These are phyloP conservation scores for Phyllotreta striolata DNA, from an alignment of 2,888 invertebrate species.

Conservation along the genomic window DNA sequence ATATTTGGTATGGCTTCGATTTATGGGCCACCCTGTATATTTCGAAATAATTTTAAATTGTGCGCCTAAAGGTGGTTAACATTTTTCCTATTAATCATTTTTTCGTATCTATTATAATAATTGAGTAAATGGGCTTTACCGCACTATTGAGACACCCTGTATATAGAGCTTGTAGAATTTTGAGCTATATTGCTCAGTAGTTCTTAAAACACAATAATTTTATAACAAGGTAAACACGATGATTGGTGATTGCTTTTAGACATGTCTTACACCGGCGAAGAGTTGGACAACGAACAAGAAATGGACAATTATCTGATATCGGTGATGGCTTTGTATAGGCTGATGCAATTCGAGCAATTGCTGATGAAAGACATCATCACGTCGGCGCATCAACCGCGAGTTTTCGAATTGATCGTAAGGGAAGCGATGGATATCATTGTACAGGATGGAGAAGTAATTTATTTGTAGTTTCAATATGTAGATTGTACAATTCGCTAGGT, in stretches of 20 bases:
- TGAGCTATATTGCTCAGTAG: slow-evolving; percentile 3
- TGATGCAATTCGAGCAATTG: slow-evolving; percentile 88
- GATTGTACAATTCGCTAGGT: too few relatives aligned
- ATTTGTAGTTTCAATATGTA: not conserved
- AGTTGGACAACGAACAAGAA: slow-evolving; percentile 77
- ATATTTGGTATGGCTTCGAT: too few relatives aligned
- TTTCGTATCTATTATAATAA: too few relatives aligned
- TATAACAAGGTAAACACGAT: too few relatives aligned
- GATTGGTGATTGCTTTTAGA: too few relatives aligned
- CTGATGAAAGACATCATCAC: slow-evolving; percentile 87
- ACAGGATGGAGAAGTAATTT: slow-evolving; percentile 82
- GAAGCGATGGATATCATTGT: slow-evolving; percentile 87
- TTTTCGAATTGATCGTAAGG: slow-evolving; percentile 83
- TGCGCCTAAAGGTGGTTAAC: too few relatives aligned
- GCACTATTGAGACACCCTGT: too few relatives aligned
- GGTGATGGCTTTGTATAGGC: slow-evolving; percentile 81
- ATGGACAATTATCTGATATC: slow-evolving; percentile 84
- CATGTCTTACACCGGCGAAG: slow-evolving; percentile 63
- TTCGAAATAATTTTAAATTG: too few relatives aligned
- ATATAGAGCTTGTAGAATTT: too few relatives aligned
- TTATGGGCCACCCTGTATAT: too few relatives aligned
- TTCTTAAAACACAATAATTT: slow-evolving; percentile 19
- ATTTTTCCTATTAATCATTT: too few relatives aligned
- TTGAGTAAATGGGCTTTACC: too few relatives aligned
- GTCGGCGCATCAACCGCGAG: slow-evolving; percentile 78